Conservation (phyloP, 2,888 invertebrate genomes). For the Marronus borbonicus region DNA sequence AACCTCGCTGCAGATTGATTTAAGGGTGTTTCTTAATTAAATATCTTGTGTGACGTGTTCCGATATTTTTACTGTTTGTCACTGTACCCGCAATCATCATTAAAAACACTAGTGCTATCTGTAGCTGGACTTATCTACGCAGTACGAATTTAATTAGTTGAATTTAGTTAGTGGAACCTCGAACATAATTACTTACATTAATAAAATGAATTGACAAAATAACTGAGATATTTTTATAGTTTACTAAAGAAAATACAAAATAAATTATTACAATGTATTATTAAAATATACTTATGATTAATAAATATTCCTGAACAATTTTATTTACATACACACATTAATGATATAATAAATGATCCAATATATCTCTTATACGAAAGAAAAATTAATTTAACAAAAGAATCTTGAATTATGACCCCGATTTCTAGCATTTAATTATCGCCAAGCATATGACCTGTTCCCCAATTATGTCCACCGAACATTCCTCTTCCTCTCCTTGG, state of each 20-base stretch:
- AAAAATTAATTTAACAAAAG: constrained; percentile 8
- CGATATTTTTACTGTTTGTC: no score
- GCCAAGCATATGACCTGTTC: constrained; percentile 83
- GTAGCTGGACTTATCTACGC: no score
- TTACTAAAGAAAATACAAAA: constrained; percentile 27
- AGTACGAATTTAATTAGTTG: no score
- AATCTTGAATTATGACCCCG: constrained; percentile 2
- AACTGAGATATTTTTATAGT: neutral
- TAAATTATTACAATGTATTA: constrained; percentile 11
- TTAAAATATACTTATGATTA: neutral
- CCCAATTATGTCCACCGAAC: constrained; percentile 81
- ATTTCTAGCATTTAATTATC: constrained; percentile 68
- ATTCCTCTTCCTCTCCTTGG: constrained; percentile 62
- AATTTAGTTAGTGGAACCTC: no score
- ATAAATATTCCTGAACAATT: constrained; percentile 20
- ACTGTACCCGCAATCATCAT: no score
- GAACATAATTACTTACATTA: no score
- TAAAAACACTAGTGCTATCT: no score
- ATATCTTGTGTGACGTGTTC: no score
- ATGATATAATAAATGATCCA: constrained; percentile 21
- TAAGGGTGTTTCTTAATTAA: no score
- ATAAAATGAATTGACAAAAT: no score
- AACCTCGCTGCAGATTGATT: no score
- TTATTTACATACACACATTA: constrained; percentile 33
- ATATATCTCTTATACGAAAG: neutral